Evolutionary conservation across 2,888 invertebrate species (phyloP).

Genomic region (Agrochola macilenta): DNA sequence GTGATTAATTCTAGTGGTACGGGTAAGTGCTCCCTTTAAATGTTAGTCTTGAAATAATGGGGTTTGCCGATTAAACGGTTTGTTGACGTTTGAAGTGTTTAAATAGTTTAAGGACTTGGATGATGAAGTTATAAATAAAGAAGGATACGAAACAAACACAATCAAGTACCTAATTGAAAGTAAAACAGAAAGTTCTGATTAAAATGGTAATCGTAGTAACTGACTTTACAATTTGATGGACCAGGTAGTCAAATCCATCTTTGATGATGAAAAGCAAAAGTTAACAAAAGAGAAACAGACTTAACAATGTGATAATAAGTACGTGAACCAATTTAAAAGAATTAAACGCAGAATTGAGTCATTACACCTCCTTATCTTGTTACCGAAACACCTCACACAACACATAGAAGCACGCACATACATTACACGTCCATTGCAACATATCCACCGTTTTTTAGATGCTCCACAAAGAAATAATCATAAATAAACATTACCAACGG

Average conservation of each 20-base stretch:
- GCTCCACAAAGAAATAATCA: conserved; percentile 66
- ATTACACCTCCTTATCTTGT: conserved; percentile 46
- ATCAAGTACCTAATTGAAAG: background rate
- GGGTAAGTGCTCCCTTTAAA: conserved; percentile 80
- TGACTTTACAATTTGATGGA: background rate
- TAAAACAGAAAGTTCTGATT: background rate
- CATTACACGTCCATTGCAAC: conserved; percentile 57
- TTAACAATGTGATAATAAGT: conserved; percentile 14
- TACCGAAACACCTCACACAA: conserved; percentile 41
- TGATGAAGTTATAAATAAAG: background rate
- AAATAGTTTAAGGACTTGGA: conserved; percentile 27
- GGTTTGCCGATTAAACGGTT: conserved; percentile 51
- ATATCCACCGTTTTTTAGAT: conserved; percentile 55
- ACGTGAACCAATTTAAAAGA: conserved; percentile 32
- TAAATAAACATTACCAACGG: conserved; percentile 79
- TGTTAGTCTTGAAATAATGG: conserved; percentile 58
- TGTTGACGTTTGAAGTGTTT: conserved; percentile 59
- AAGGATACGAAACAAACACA: background rate
- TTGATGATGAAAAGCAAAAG: conserved; percentile 25
- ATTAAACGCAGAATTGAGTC: conserved; percentile 46
- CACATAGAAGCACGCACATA: conserved; percentile 49
- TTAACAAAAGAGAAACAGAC: conserved; percentile 5
- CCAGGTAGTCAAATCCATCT: background rate
- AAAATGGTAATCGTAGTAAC: background rate
- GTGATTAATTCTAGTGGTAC: conserved; percentile 87